phyloP scores from a whole-genome alignment of 1,140 invertebrate species.

The Myzus persicae region DNA sequence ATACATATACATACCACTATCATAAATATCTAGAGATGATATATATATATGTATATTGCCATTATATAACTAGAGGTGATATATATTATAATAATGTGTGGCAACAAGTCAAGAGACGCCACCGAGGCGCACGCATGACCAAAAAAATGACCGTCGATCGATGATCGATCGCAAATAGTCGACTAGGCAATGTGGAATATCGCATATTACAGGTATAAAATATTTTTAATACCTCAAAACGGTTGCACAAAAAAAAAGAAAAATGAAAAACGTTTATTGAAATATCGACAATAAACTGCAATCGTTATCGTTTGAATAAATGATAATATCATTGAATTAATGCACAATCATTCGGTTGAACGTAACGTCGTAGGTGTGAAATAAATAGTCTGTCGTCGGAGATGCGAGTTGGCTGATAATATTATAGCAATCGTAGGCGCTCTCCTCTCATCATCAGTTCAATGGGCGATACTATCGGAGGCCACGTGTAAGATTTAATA shows the following conservation, averaged over 20 bases:
- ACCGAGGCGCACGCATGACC: not conserved
- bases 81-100: not conserved
- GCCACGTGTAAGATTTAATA: not conserved
- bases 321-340: not conserved
- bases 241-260: not conserved
- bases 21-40: not conserved
- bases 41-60: not conserved
- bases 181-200: not conserved
- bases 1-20: not conserved
- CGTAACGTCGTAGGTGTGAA: not conserved
- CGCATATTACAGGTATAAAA: too few species aligned
- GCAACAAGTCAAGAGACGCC: not conserved
- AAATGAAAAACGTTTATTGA: not conserved
- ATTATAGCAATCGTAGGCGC: not conserved
- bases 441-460: not conserved
- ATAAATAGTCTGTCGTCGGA: not conserved
- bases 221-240: not conserved
- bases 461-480: not conserved
- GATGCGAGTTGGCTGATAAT: not conserved
- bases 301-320: not conserved
- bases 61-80: not conserved
- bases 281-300: not conserved
- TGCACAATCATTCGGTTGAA: not conserved
- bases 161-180: not conserved
- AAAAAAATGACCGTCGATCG: not conserved